Percentiles rank a stretch among this genome's conserved stretches.
Evolutionary conservation across 2,888 invertebrate genomes (phyloP).

Genomic region (Hanleya hanleyi): DNA sequence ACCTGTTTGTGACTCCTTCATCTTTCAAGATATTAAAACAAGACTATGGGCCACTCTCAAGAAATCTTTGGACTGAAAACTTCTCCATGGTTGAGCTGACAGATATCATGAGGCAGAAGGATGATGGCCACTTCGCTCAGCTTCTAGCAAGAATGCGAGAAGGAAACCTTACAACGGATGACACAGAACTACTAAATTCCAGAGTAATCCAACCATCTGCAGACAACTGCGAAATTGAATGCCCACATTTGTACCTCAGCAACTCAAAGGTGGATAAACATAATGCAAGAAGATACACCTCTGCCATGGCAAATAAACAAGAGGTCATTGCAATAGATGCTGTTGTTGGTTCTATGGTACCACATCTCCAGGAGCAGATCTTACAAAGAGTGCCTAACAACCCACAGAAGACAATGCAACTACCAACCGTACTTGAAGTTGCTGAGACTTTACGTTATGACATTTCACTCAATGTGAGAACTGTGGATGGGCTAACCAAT

Average conservation of each 20-base stretch:
- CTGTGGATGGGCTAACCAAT: too few species aligned
- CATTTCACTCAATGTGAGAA: background rate
- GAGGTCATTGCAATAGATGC: too few species aligned
- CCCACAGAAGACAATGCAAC: background rate
- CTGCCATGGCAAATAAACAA: too few species aligned
- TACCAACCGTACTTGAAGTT: background rate
- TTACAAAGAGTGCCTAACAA: background rate
- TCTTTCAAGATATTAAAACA: too few species aligned
- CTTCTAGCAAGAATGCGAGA: background rate
- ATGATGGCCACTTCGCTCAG: background rate
- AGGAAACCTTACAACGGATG: background rate
- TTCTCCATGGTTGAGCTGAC: background rate
- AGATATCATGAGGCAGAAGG: background rate
- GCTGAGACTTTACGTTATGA: background rate
- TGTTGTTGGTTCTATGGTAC: background rate
- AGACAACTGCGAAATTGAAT: background rate
- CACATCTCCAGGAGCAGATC: background rate
- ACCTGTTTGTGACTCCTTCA: too few species aligned
- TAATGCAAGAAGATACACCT: too few species aligned
- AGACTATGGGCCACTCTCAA: background rate
- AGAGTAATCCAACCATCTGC: background rate
- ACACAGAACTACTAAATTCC: background rate
- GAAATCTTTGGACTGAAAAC: background rate
- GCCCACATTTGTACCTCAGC: background rate
- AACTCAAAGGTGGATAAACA: background rate